phyloP scores from a whole-genome alignment of 2,888 invertebrate genomes.

The Lasioglossum villosulum region DNA sequence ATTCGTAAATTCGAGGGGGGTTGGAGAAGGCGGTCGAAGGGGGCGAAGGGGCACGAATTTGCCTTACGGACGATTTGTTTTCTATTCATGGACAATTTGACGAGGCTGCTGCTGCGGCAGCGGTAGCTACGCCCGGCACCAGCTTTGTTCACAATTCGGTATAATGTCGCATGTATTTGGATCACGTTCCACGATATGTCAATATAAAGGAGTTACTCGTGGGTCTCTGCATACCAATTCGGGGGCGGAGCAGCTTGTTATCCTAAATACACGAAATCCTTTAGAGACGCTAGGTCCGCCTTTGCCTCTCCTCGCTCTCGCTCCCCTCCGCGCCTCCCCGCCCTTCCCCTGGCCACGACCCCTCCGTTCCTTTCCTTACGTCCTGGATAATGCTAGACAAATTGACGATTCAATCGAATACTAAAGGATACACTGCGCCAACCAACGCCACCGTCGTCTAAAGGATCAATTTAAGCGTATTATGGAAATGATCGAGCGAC shows the following conservation, averaged over 20 bases:
- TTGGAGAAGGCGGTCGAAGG: not conserved
- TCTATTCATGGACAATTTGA: slow-evolving; percentile 81
- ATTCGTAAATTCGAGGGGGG: slow-evolving; percentile 57
- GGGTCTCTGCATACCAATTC: slow-evolving; percentile 83
- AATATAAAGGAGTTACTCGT: slow-evolving; percentile 83
- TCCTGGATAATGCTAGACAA: slow-evolving; percentile 83
- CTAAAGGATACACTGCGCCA: slow-evolving; percentile 78
- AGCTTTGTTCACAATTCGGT: slow-evolving; percentile 82
- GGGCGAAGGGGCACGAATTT: slow-evolving; percentile 62
- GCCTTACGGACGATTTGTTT: slow-evolving; percentile 80
- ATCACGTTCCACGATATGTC: slow-evolving; percentile 84
- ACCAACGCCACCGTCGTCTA: slow-evolving; percentile 61
- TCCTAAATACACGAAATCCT: slow-evolving; percentile 85
- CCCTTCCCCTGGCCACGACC: slow-evolving; percentile 24
- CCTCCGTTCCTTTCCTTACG: slow-evolving; percentile 65
- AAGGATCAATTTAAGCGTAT: slow-evolving; percentile 74
- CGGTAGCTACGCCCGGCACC: slow-evolving; percentile 23
- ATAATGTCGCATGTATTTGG: slow-evolving; percentile 85
- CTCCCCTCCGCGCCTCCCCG: not conserved
- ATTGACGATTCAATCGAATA: slow-evolving; percentile 84
- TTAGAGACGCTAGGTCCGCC: slow-evolving; percentile 78
- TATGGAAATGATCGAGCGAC: slow-evolving; percentile 67
- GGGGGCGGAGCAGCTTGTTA: slow-evolving; percentile 83
- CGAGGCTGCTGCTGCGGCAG: slow-evolving; percentile 60
- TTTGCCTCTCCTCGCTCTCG: slow-evolving; percentile 40